Percentiles rank a stretch among this genome's conserved stretches.
These are phyloP conservation scores for Tachina lurida DNA, from an alignment of 2,888 invertebrate species.

Conservation along the genomic window DNA sequence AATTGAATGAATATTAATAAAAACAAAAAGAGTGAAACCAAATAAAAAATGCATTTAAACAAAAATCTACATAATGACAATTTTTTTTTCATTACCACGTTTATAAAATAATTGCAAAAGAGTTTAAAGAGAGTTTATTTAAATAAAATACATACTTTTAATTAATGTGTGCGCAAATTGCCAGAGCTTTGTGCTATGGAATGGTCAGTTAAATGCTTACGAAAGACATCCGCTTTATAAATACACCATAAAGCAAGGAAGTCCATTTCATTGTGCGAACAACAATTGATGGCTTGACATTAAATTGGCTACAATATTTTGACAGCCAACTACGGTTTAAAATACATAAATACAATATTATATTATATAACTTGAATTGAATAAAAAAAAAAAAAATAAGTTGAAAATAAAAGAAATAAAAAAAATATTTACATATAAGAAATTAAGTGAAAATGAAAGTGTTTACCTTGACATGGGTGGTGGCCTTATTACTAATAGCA, in stretches of 20 bases:
- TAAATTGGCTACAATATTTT: constrained; percentile 40
- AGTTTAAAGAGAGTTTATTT: constrained; percentile 1
- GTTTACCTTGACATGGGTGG: constrained; percentile 62
- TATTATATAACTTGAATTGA: constrained; percentile 55
- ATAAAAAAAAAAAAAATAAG: constrained; percentile 16
- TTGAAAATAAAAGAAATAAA: constrained; percentile 4
- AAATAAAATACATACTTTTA: background rate
- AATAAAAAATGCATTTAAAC: constrained; percentile 54
- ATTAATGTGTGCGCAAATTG: background rate
- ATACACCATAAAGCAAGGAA: constrained; percentile 81
- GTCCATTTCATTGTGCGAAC: constrained; percentile 80
- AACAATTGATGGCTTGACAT: constrained; percentile 75
- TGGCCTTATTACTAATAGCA: constrained; percentile 45
- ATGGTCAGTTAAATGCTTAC: constrained; percentile 32
- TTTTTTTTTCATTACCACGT: constrained; percentile 37
- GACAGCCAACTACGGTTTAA: constrained; percentile 25
- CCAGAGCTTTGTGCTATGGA: background rate
- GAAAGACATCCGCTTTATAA: constrained; percentile 81
- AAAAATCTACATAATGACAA: background rate
- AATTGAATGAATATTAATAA: no score
- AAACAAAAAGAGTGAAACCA: constrained; percentile 35
- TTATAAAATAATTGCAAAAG: constrained; percentile 57
- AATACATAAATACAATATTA: constrained; percentile 14
- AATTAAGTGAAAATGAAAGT: constrained; percentile 73
- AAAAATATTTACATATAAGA: background rate